phyloP scores from a whole-genome alignment of 2,797 vertebrate genomes.

The Urophycis tenuis region DNA sequence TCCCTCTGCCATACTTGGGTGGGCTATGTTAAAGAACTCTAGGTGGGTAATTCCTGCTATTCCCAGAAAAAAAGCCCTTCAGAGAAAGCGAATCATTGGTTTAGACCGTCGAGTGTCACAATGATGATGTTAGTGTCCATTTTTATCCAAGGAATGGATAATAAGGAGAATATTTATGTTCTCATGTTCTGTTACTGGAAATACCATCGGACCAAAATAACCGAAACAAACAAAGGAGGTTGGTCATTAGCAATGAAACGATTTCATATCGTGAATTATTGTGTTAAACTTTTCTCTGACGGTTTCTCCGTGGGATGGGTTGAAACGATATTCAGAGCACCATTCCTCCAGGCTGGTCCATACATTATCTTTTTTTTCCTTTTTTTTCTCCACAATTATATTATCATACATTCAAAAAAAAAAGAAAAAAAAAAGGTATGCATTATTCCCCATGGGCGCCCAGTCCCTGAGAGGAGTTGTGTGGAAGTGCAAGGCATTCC shows the following conservation, averaged over 20 bases:
- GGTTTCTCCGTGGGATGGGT: neutral
- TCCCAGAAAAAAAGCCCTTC: neutral
- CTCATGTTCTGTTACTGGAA: neutral
- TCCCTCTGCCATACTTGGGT: neutral
- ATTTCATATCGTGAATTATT: neutral
- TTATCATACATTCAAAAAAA: neutral
- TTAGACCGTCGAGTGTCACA: neutral
- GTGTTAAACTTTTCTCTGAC: neutral
- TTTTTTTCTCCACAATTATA: neutral
- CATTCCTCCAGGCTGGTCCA: neutral
- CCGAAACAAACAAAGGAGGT: slow-evolving; percentile 1
- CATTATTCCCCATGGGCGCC: neutral
- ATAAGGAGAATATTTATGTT: neutral
- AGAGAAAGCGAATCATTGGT: neutral
- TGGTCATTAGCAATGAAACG: neutral
- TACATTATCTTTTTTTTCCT: neutral
- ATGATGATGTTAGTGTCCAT: neutral
- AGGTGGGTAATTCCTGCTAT: neutral
- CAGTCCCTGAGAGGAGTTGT: neutral
- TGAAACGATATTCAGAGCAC: neutral
- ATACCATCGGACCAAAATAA: neutral
- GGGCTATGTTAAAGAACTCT: neutral
- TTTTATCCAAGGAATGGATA: neutral
- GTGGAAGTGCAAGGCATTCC: neutral
- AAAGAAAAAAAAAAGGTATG: no score